These are phyloP conservation scores for Cloeon dipterum DNA, from an alignment of 2,888 invertebrate species.

Conservation along the genomic window DNA sequence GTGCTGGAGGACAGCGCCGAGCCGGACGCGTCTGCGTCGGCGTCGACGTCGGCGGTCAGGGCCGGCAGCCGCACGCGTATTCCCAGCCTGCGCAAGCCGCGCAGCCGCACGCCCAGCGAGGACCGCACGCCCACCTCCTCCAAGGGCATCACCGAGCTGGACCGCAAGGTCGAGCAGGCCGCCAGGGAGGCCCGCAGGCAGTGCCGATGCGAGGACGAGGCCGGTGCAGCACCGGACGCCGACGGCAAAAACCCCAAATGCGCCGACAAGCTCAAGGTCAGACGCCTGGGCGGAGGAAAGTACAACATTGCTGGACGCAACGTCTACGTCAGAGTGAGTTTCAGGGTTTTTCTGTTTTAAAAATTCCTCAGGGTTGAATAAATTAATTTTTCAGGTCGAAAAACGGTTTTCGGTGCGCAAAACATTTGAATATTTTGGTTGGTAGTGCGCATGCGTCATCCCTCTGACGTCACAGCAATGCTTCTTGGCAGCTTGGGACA, in stretches of 20 bases:
- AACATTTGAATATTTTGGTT: no score
- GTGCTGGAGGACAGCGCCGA: no score
- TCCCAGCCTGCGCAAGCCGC: background rate
- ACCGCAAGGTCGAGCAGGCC: conserved; percentile 33
- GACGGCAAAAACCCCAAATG: conserved; percentile 21
- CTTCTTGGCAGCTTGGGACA: no score
- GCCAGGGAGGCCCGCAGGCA: conserved; percentile 48
- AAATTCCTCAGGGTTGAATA: no score
- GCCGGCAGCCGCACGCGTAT: background rate
- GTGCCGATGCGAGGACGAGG: conserved; percentile 40
- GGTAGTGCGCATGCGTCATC: no score
- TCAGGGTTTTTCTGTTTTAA: no score
- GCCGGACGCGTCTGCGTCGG: background rate
- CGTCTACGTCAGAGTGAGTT: conserved; percentile 66
- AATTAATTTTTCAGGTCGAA: no score
- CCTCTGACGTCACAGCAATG: no score
- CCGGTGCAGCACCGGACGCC: conserved; percentile 13
- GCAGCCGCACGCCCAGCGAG: no score
- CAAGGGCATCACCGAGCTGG: background rate
- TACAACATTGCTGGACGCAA: conserved; percentile 70
- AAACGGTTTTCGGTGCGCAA: no score
- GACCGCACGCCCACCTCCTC: background rate
- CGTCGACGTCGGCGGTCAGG: no score
- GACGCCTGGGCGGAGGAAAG: conserved; percentile 65
- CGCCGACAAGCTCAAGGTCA: conserved; percentile 42